Evolutionary conservation across 1,140 invertebrate genomes (phyloP), one percentile per base, ranked within the genome.

Genomic region (Drosophila tristis): DNA sequence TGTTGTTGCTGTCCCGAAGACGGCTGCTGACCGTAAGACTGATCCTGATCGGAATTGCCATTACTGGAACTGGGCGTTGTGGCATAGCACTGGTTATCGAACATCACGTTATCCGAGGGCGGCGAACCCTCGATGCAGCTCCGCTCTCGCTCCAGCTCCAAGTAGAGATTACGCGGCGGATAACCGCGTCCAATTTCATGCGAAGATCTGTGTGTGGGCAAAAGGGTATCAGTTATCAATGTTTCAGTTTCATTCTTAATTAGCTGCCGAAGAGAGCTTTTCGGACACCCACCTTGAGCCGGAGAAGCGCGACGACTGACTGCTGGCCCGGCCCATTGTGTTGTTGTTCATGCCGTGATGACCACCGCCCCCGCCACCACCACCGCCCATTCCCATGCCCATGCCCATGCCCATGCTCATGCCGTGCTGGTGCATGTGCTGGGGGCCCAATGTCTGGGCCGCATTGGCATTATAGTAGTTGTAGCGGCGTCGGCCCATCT

Each of bases 71-170:
- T 97, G 15, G 97, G 97, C 35, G 97, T 98, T 11, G 97, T 98
- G 13, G 97, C 97, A 93, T 98, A 98, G 93, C 97, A 98, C 89
- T 97, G 96, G 93, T 98, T 97, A 93, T 98, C 97, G 92, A 98
- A 98, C 92, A 98, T 95, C 26, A 97, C 96, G 92, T 97, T 97
- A 92, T 98, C 97, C 50, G 97, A 98, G 2, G 97, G 96, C 61
- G 97, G 97, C 6, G 97, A 97, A 70, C 96, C 93, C 89, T 97
- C 96, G 91, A 94, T 94, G 92, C 94, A 94, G 91, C 93, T 93
- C 1, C 81, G 66, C 92, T 94, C 94, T 56, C 95, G 93, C 92
- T 97, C 96, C 92, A 97, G 94, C 93, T 98, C 97, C 92, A 98
- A 94, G 92, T 97, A 97, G 64, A 97, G 93, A 67, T 95, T 95